Evolutionary conservation across 2,888 invertebrate species (phyloP).

Genomic region (Galeruca laticollis): DNA sequence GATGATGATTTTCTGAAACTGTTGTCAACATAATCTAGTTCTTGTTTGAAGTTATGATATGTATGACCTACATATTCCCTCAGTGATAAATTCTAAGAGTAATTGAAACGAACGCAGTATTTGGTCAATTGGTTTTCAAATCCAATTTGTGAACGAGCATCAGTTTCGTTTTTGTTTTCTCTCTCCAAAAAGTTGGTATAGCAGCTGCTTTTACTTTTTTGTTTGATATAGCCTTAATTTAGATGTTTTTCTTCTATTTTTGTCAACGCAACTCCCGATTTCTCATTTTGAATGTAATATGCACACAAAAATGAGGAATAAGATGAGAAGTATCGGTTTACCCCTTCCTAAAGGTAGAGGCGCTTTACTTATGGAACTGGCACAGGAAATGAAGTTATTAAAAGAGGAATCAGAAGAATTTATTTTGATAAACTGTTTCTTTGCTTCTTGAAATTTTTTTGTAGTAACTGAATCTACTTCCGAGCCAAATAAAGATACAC

Average conservation of each 20-base stretch:
- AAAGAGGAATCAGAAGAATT: slow-evolving; percentile 88
- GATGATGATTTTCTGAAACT: too few species aligned
- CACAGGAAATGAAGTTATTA: slow-evolving; percentile 86
- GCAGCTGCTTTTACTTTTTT: too few species aligned
- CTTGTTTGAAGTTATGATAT: too few species aligned
- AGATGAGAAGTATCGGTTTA: slow-evolving; percentile 82
- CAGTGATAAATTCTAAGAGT: too few species aligned
- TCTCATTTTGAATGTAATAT: slow-evolving; percentile 88
- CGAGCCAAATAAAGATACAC: slow-evolving; percentile 65
- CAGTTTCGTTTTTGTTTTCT: too few species aligned
- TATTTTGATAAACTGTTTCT: slow-evolving; percentile 56
- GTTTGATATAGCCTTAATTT: neutral
- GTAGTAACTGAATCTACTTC: slow-evolving; percentile 51
- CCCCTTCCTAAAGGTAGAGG: slow-evolving; percentile 89
- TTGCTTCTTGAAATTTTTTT: slow-evolving; percentile 12
- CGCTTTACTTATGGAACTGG: slow-evolving; percentile 85
- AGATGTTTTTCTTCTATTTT: slow-evolving; percentile 32
- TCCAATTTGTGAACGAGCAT: too few species aligned
- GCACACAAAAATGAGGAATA: slow-evolving; percentile 87
- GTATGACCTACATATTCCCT: too few species aligned
- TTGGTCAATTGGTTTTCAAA: too few species aligned
- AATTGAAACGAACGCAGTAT: too few species aligned
- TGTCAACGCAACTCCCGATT: slow-evolving; percentile 84
- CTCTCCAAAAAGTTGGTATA: too few species aligned
- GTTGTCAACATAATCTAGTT: too few species aligned